Evolutionary conservation across 2,797 vertebrate genomes (phyloP), one percentile per base, ranked within the genome.

Genomic region (Ammospiza maritima): DNA sequence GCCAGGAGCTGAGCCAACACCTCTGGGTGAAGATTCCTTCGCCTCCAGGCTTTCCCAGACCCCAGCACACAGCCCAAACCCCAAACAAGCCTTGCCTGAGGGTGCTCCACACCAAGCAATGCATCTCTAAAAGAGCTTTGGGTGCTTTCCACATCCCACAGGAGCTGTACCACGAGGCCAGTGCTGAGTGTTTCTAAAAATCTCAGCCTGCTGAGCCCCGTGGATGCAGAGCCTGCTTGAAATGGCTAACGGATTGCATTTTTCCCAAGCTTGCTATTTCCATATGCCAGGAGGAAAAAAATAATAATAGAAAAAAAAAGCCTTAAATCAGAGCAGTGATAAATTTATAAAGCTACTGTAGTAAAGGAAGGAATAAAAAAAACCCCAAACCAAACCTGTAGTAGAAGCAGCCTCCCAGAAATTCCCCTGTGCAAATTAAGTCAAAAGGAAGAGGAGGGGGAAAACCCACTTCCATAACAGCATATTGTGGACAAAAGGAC

Each of bases 321-420:
- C 20, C 72, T 73, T 69, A 81, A 84, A 91, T 81, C 91, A 82
- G 54, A 79, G 70, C 70, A 84, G 51, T 38, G 65, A 93, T 57
- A 38, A 93, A 87, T 93, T 85, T 86, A 74, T 74, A 56, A 81
- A 86, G 60, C 83, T 90, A 74, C 71, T 76, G 36, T 38, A 75
- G 77, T 45, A 76, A 78, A 48, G 21, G 17, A 36, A 38, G 1
- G 26, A 54, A 47, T 44, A 40, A 12, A 47, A 30, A 21, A 25
- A 34, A 57, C 3, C 4, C 10, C 32, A 58, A 16, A 32, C 30
- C 10, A 38, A 61, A 38, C 16, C 45, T 26, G 3, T 83, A 53
- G 92, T 10, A 75, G 85, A 60, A 76, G 74, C 13, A 73, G 72
- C 36, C 16, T 89, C 73, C 57, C 66, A 87, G 77, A 75, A 94